phyloP scores from a whole-genome alignment of 2,888 invertebrate genomes.

The Lithophane leautieri region DNA sequence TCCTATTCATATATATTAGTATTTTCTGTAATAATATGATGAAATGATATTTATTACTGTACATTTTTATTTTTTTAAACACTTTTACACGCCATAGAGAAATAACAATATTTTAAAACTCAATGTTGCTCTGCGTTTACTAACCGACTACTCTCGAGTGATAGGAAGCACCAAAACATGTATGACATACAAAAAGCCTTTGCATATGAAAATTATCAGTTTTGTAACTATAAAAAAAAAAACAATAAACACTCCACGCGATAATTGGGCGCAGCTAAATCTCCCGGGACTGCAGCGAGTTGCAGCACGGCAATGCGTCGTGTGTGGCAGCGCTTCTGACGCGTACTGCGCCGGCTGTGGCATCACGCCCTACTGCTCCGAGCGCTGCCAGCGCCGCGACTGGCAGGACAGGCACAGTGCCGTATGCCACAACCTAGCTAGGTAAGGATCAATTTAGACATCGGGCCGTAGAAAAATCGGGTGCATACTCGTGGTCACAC shows the following conservation, averaged over 20 bases:
- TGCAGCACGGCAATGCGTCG: constrained; percentile 80
- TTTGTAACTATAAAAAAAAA: neutral
- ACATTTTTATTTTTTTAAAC: neutral
- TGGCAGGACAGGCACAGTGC: constrained; percentile 77
- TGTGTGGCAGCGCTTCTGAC: constrained; percentile 75
- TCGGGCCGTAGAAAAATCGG: too few species aligned
- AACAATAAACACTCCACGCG: constrained; percentile 50
- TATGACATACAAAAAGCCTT: neutral
- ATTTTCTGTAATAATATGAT: too few species aligned
- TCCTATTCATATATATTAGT: too few species aligned
- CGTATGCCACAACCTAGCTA: constrained; percentile 81
- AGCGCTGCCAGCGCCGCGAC: constrained; percentile 79
- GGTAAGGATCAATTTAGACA: constrained; percentile 66
- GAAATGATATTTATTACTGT: too few species aligned
- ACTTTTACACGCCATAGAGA: neutral
- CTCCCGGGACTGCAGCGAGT: constrained; percentile 73
- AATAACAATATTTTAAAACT: neutral
- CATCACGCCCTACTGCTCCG: constrained; percentile 83
- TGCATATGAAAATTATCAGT: neutral
- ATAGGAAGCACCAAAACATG: neutral
- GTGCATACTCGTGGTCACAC: too few species aligned
- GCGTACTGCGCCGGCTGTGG: constrained; percentile 80
- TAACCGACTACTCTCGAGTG: too few species aligned
- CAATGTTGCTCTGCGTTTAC: neutral
- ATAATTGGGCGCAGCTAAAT: constrained; percentile 72